A percentile compares a stretch with the other conserved stretches of the same genome.
Evolutionary conservation across 2,797 vertebrate species (phyloP).

Genomic region (Acestrorhynchus altus): DNA sequence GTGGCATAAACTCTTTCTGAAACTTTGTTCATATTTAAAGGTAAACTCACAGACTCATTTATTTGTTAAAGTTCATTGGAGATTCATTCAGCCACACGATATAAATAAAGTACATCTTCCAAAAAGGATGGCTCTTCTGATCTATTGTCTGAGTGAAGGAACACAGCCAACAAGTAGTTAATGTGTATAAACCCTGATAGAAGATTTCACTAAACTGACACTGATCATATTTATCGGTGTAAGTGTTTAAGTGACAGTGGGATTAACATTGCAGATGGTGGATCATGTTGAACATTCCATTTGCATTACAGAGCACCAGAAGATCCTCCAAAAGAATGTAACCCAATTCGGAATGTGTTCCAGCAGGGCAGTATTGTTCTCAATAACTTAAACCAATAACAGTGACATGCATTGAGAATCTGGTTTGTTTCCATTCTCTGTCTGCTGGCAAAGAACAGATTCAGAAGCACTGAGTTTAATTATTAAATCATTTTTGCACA

Average conservation of each 20-base stretch:
- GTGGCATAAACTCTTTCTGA: not conserved
- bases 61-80: not conserved
- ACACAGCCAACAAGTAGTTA: not conserved
- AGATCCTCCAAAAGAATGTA: slow-evolving; percentile 18
- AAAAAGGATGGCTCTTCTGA: not conserved
- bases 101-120: not conserved
- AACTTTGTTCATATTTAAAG: not conserved
- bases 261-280: slow-evolving; percentile 42
- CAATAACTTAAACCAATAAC: not conserved
- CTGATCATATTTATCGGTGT: slow-evolving; percentile 22
- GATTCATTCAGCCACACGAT: not conserved
- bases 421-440: not conserved
- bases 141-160: not conserved
- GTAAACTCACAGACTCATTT: not conserved
- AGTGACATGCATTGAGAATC: not conserved
- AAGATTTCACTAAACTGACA: slow-evolving; percentile 1
- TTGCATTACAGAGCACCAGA: slow-evolving; percentile 24
- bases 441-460: not conserved
- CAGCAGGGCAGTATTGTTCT: not conserved
- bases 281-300: slow-evolving; percentile 28
- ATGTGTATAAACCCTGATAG: not conserved
- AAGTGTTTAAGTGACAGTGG: slow-evolving; percentile 13
- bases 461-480: not conserved
- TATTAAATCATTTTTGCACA: slow-evolving; percentile 13
- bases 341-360: slow-evolving; percentile 9